Base-by-base conservation (phyloP, 2,888 invertebrate genomes). In the Drosophila borborema region DNA sequence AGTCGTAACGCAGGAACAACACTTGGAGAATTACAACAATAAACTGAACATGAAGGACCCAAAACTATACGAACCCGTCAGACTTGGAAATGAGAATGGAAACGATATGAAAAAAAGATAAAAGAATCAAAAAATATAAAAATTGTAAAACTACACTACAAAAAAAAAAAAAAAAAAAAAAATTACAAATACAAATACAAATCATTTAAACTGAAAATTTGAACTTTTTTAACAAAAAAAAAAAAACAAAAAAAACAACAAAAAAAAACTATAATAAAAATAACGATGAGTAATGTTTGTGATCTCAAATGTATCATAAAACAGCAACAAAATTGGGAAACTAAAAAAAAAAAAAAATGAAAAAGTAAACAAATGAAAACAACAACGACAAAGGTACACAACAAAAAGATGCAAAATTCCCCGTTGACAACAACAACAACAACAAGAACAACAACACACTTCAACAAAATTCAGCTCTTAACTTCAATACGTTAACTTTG, bases 231-330 rank as follows among this genome's bases (percentile, higher is more conserved):
- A 87, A 80, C 69, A 81, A 80, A 74, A 67, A 64, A 74, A 65
- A 73, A 64, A 69, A 54, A 63, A 71, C 66, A 60, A 43, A 3
- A 72, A 71, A 68, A 67, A 69, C 58, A 72, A 65, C 68, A 70
- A 61, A 80, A 67, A 56, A 63, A 69, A 71, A 63, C 10, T 60
- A 62, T 43, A 63, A 67, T 62, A 71, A 73, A 72, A 72, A 72
- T 6, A 61, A 83, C 23, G 61, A 67, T 67, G 60, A 73, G 81
- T 77, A 80, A 84, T 91, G 91, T 92, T 91, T 91, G 91, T 91
- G 91, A 91, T 91, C 91, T 91, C 91, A 91, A 91, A 82, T 89
- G 90, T 86, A 91, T 91, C 91, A 90, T 86, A 81, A 90, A 90
- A 77, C 86, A 89, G 81, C 59, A 77, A 74, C 71, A 72, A 75